Percentiles rank a stretch among this genome's conserved stretches.
Conservation (phyloP, 2,797 vertebrate species). For the Clarias pachynema region DNA sequence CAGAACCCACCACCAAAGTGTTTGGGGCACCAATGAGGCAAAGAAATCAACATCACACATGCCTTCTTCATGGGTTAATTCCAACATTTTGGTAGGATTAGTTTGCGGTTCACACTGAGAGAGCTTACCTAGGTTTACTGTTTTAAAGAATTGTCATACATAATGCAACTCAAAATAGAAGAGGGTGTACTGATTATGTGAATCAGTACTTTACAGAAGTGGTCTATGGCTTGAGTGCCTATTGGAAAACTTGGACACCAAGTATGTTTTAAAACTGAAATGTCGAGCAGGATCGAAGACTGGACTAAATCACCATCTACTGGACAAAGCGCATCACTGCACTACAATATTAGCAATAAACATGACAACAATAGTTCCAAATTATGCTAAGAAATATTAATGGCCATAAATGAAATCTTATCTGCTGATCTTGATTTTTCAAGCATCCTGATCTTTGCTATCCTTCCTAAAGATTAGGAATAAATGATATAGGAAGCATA, state of each 20-base stretch:
- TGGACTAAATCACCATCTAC: constrained; percentile 7
- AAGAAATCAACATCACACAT: background rate
- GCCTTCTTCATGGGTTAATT: background rate
- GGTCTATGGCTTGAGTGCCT: background rate
- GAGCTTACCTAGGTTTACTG: background rate
- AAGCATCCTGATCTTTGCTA: background rate
- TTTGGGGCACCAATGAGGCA: background rate
- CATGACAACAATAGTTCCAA: background rate
- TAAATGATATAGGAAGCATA: too few species aligned
- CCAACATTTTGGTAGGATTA: background rate
- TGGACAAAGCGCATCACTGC: background rate
- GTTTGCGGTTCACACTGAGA: background rate
- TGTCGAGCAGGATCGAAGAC: background rate
- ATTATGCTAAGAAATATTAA: background rate
- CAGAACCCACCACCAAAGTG: background rate
- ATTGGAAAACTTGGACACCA: background rate
- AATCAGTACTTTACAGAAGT: background rate
- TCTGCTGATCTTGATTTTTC: background rate
- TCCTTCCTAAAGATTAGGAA: background rate
- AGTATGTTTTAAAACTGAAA: background rate
- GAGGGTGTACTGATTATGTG: background rate
- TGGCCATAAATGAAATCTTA: background rate
- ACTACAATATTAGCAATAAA: background rate
- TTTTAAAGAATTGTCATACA: background rate
- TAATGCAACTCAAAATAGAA: background rate